Base-by-base conservation (phyloP, 2,888 invertebrate genomes). In the Plebejus argus region DNA sequence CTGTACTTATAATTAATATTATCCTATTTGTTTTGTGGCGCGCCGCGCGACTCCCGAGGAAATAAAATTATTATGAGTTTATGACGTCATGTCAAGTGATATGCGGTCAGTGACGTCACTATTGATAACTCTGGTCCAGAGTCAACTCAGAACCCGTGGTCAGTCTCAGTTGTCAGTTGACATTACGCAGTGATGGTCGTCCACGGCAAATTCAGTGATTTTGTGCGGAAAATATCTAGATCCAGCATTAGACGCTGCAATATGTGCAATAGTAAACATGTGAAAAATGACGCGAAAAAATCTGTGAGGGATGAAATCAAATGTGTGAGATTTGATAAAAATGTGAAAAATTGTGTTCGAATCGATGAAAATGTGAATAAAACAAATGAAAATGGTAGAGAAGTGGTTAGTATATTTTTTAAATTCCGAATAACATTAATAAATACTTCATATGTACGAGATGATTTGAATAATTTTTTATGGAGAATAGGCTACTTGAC, bases 261-360 rank as follows among this genome's bases (percentile, higher is more conserved):
- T 76, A 78, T 88, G 86, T 87, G 88, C 80, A 84, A 84, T 70
- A 84, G 84, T 78, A 86, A 66, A 66, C 66, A 28, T 15, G 15
- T 33, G 5, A 66, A 12, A 28, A 66, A 20, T 15, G 28, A 28
- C 12, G 28, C 28, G 6, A 33, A 28, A 20, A 66, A 66, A 23
- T 18, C 15, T 28, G 66, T 66, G 66, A 33, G 15, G 15, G 28
- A 28, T 66, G 66, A 33, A 66, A 83, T 77, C 83, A 81, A 79
- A 79, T 82, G 78, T 28, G 45, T 75, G 84, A 83, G 72, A 85
- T 82, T 15, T 45, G 78, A 78, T 72, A 83, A 83, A 79, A 84
- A 83, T 49, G 81, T 78, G n/a, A 80, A 80, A 53, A 84, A 81
- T 15, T 23, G 78, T 80, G 82, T 85, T 85, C 76, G 61, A 85